These are phyloP conservation scores for Elymnias hypermnestra DNA, from an alignment of 1,140 invertebrate species.

Conservation along the genomic window DNA sequence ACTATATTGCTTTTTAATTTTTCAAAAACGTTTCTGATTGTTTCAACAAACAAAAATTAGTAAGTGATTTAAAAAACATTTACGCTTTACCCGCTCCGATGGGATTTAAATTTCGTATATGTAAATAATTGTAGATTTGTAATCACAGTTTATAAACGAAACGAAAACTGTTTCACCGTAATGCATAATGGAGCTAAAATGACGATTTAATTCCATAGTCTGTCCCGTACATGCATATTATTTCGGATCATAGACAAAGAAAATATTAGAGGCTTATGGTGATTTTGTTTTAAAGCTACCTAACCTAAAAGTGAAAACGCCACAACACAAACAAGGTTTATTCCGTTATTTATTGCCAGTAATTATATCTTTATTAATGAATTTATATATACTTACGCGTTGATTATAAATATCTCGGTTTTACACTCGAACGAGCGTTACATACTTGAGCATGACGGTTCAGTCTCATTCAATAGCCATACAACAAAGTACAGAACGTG, in stretches of 20 bases:
- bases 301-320: too few relatives aligned
- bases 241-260: slow-evolving; percentile 24
- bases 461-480: too few relatives aligned
- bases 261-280: too few relatives aligned
- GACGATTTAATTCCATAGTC: slow-evolving; percentile 40
- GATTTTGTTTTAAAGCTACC: too few relatives aligned
- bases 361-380: too few relatives aligned
- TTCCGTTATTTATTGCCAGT: too few relatives aligned
- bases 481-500: too few relatives aligned
- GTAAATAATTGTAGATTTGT: slow-evolving; percentile 21
- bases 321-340: too few relatives aligned
- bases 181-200: slow-evolving; percentile 42
- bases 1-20: background rate
- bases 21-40: background rate
- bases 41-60: slow-evolving; percentile 5
- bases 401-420: too few relatives aligned
- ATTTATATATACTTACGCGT: too few relatives aligned
- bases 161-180: slow-evolving; percentile 31
- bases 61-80: slow-evolving; percentile 5
- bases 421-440: too few relatives aligned
- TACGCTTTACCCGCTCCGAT: background rate
- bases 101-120: slow-evolving; percentile 5
- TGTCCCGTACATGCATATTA: slow-evolving; percentile 21
- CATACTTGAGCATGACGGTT: too few relatives aligned
- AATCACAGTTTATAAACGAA: slow-evolving; percentile 16